phyloP scores from a whole-genome alignment of 1,140 invertebrate genomes.

The Drosophila kepulauana region DNA sequence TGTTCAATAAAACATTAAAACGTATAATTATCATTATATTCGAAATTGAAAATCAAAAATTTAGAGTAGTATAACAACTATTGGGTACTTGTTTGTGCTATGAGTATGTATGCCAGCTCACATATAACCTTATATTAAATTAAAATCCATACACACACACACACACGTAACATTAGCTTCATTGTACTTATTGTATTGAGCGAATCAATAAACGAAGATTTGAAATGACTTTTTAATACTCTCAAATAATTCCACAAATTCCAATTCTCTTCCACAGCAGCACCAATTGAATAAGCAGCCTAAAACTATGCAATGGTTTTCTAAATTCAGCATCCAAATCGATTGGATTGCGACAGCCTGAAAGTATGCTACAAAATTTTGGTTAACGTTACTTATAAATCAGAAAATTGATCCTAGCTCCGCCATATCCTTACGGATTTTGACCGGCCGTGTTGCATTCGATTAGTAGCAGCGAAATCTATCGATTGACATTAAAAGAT shows the following conservation, averaged over 20 bases:
- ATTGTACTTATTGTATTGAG: slow-evolving; percentile 37
- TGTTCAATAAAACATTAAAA: slow-evolving; percentile 61
- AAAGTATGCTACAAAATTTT: slow-evolving; percentile 10
- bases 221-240: neutral
- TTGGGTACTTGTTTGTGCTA: neutral
- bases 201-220: slow-evolving; percentile 47
- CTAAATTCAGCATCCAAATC: too few species aligned
- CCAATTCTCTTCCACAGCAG: neutral
- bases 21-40: slow-evolving; percentile 12
- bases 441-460: too few species aligned
- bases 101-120: neutral
- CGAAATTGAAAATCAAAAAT: slow-evolving; percentile 7
- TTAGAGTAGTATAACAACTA: slow-evolving; percentile 14
- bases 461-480: neutral
- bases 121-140: slow-evolving; percentile 28
- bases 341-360: neutral
- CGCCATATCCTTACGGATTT: too few species aligned
- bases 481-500: neutral
- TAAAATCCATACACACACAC: slow-evolving; percentile 31
- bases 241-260: neutral
- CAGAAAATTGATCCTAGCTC: neutral
- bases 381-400: too few species aligned
- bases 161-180: slow-evolving; percentile 28
- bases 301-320: slow-evolving; percentile 1
- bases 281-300: neutral